Evolutionary conservation across 2,113 vertebrate species (phyloP).

Genomic region (Zosterops japonicus): DNA sequence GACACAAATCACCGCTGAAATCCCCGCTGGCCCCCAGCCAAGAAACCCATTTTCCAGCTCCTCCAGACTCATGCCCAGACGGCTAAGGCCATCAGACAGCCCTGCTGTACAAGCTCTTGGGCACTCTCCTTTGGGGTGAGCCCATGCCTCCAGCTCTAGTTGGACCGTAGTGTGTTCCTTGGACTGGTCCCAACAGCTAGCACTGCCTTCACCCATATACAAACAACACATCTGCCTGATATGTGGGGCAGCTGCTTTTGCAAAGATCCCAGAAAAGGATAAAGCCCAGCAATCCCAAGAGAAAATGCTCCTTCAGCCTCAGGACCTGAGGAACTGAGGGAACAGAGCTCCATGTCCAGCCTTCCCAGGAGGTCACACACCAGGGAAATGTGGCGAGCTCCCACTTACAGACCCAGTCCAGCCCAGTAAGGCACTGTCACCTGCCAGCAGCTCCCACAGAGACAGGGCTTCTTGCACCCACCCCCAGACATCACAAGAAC

Average conservation of each 20-base stretch:
- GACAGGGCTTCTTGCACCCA: not conserved
- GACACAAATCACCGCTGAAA: slow-evolving; percentile 32
- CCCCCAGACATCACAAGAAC: not conserved
- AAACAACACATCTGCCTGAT: not conserved
- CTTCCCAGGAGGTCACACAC: not conserved
- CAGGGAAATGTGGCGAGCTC: not conserved
- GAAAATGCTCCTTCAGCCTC: not conserved
- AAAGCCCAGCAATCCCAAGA: not conserved
- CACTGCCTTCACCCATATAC: accelerated
- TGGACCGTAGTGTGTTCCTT: not conserved
- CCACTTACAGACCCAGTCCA: not conserved
- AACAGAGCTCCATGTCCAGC: not conserved
- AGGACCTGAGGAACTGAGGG: not conserved
- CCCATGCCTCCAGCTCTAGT: not conserved
- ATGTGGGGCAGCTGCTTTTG: accelerated
- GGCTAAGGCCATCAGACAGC: not conserved
- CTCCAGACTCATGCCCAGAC: not conserved
- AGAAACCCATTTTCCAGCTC: slow-evolving; percentile 5
- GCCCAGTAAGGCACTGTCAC: not conserved
- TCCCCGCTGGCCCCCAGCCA: not conserved
- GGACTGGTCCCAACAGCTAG: not conserved
- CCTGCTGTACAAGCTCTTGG: not conserved
- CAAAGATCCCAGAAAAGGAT: not conserved
- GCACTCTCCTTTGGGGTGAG: not conserved
- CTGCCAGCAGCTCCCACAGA: not conserved